These are phyloP conservation scores for Synanthedon tipuliformis DNA, from an alignment of 2,888 invertebrate genomes.

Conservation along the genomic window DNA sequence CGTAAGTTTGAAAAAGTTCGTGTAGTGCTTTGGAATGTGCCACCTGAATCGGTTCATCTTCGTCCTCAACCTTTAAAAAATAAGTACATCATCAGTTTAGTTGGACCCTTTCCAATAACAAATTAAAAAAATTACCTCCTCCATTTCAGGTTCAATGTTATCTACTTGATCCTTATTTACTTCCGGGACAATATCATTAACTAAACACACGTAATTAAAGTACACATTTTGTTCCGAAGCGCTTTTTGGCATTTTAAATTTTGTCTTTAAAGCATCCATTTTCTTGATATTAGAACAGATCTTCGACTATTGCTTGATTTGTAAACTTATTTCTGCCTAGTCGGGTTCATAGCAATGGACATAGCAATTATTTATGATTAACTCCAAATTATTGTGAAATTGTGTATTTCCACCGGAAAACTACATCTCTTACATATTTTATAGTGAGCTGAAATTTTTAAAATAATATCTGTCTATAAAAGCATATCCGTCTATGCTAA, in stretches of 20 bases:
- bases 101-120: neutral
- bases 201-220: conserved; percentile 43
- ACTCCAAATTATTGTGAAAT: too few relatives aligned
- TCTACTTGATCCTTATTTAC: conserved; percentile 7
- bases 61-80: conserved; percentile 14
- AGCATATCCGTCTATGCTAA: too few relatives aligned
- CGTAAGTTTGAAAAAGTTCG: conserved; percentile 34
- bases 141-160: conserved; percentile 12
- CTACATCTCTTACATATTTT: too few relatives aligned
- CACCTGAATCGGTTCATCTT: conserved; percentile 35
- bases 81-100: too few relatives aligned
- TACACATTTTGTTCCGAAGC: conserved; percentile 45
- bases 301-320: neutral
- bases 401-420: too few relatives aligned
- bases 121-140: conserved; percentile 17
- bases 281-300: neutral
- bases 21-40: conserved; percentile 50
- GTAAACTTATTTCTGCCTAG: neutral
- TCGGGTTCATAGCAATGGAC: too few relatives aligned
- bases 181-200: conserved; percentile 32
- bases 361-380: too few relatives aligned
- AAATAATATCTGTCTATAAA: too few relatives aligned
- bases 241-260: conserved; percentile 26
- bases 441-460: too few relatives aligned
- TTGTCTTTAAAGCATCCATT: neutral